Evolutionary conservation across 2,797 vertebrate species (phyloP).

Genomic region (Glyptemys insculpta): DNA sequence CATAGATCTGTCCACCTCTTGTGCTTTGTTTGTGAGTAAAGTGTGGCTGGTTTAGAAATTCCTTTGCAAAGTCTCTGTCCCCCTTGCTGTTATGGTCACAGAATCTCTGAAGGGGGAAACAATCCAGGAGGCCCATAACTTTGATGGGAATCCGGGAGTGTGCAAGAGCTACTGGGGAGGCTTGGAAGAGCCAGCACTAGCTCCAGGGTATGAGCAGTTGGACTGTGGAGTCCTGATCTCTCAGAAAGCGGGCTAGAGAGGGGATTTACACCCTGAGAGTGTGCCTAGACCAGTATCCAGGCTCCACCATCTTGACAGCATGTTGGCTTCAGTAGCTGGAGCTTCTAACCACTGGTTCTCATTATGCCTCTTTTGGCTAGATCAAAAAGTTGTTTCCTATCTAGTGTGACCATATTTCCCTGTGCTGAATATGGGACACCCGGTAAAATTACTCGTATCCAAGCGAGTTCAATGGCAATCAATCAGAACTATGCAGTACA

Average conservation of each 20-base stretch:
- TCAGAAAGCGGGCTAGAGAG: neutral
- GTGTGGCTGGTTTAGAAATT: neutral
- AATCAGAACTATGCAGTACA: too few relatives aligned
- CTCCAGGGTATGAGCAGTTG: neutral
- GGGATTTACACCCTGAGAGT: neutral
- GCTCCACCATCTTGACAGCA: neutral
- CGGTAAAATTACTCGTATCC: too few relatives aligned
- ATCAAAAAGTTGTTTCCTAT: neutral
- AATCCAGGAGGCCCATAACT: neutral
- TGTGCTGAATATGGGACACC: too few relatives aligned
- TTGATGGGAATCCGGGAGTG: neutral
- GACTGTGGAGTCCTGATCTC: neutral
- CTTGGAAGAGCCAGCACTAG: neutral
- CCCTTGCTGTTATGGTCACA: neutral
- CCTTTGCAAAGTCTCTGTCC: neutral
- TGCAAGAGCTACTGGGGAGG: neutral
- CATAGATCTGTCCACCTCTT: neutral
- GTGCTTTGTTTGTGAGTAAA: neutral
- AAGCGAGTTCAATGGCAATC: too few relatives aligned
- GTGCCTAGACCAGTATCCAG: neutral
- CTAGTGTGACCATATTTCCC: too few relatives aligned
- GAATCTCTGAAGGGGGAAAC: neutral
- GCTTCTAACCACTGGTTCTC: neutral
- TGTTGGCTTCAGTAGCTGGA: neutral
- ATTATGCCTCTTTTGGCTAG: neutral